A percentile compares a stretch with the other conserved stretches of the same genome.
These are phyloP conservation scores for Styela clava DNA, from an alignment of 23 tunicate species.

Conservation along the genomic window DNA sequence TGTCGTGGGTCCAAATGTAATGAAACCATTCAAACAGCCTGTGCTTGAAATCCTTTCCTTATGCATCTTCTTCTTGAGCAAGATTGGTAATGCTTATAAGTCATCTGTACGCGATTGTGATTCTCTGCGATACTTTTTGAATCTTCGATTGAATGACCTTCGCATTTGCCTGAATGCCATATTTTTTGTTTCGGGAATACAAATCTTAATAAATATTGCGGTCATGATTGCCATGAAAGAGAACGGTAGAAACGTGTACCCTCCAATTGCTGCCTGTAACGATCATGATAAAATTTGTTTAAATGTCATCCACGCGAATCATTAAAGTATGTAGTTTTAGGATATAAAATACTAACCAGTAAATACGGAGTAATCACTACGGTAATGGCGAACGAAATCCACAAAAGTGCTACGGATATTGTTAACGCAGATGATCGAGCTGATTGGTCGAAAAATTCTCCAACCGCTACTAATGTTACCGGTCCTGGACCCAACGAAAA, in stretches of 20 bases:
- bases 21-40: too few species aligned
- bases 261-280: constrained; percentile 18
- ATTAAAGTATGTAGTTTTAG: too few species aligned
- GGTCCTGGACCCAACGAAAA: constrained; percentile 46
- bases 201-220: constrained; percentile 12
- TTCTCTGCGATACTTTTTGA: too few species aligned
- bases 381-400: constrained; percentile 35
- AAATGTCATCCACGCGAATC: too few species aligned
- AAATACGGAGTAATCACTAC: constrained; percentile 47
- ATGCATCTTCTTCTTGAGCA: too few species aligned
- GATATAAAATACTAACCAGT: constrained; percentile 30
- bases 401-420: constrained; percentile 25
- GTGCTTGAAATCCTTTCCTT: too few species aligned
- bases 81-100: too few species aligned
- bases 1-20: too few species aligned
- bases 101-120: too few species aligned
- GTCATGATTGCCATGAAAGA: background rate
- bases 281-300: too few species aligned
- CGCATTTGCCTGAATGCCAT: background rate
- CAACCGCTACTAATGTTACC: constrained; percentile 23
- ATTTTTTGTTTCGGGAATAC: constrained; percentile 54
- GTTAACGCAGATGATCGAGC: constrained; percentile 56
- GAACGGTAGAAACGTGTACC: constrained; percentile 45
- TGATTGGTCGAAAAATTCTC: constrained; percentile 60
- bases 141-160: background rate